Percentiles rank a stretch among this genome's conserved stretches.
These are phyloP conservation scores for Drosophila silvestris DNA, from an alignment of 2,888 invertebrate genomes.

Conservation along the genomic window DNA sequence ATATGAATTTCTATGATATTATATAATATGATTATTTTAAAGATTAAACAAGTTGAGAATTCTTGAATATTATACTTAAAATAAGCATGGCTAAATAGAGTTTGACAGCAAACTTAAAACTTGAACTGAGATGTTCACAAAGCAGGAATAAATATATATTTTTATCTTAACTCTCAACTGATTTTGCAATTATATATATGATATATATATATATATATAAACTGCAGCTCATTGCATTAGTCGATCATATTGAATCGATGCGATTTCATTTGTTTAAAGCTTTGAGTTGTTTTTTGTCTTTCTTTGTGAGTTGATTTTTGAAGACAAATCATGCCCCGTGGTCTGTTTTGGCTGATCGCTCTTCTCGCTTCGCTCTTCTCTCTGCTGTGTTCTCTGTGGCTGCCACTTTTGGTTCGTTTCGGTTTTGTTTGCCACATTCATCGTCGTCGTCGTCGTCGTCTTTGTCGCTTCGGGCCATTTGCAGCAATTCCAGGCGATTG, in stretches of 20 bases:
- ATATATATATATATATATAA: background rate
- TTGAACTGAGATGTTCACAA: background rate
- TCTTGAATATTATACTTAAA: background rate
- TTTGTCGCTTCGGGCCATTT: conserved; percentile 62
- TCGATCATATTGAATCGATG: conserved; percentile 37
- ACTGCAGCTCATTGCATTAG: conserved; percentile 31
- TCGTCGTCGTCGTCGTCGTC: conserved; percentile 33
- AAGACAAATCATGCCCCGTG: conserved; percentile 77
- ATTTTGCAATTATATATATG: background rate
- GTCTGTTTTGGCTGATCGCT: conserved; percentile 22
- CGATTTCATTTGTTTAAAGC: conserved; percentile 40
- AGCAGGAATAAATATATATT: no score
- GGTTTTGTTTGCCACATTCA: conserved; percentile 54
- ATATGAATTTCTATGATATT: background rate
- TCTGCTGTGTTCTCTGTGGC: conserved; percentile 58
- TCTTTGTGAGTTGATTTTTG: conserved; percentile 56
- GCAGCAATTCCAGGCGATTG: conserved; percentile 48
- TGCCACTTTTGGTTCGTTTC: conserved; percentile 54
- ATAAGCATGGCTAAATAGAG: background rate
- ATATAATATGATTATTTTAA: no score
- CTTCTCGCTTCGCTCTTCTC: background rate
- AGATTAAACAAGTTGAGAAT: background rate
- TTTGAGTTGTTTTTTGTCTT: conserved; percentile 5
- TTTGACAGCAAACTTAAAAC: background rate
- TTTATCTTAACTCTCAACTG: background rate